Conservation (phyloP, 2,113 vertebrate genomes). For the Channa argus region DNA sequence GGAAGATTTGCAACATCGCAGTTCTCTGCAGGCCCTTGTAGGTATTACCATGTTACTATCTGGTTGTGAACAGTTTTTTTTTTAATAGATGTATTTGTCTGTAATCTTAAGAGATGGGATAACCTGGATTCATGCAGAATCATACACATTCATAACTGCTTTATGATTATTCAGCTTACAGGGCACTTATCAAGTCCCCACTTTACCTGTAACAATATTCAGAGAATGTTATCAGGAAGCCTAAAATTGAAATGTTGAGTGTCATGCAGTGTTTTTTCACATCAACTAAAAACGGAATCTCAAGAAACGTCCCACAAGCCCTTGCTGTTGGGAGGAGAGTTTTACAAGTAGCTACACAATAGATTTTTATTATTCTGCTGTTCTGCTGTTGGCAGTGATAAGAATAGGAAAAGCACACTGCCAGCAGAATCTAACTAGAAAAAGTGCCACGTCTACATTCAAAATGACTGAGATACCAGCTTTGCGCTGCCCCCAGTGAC, state of each 20-base stretch:
- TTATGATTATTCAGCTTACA: constrained; percentile 19
- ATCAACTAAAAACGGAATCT: constrained; percentile 47
- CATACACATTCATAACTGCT: constrained; percentile 12
- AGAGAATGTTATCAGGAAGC: constrained; percentile 29
- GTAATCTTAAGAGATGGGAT: constrained; percentile 47
- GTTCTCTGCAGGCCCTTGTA: constrained; percentile 34
- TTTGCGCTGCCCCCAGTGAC: constrained; percentile 22
- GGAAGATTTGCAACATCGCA: constrained; percentile 66
- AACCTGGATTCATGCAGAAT: constrained; percentile 19
- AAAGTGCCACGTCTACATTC: constrained; percentile 43
- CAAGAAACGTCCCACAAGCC: constrained; percentile 44
- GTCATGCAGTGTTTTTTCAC: constrained; percentile 24
- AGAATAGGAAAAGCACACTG: constrained; percentile 57
- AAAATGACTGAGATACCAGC: constrained; percentile 54
- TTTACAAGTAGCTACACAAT: constrained; percentile 69
- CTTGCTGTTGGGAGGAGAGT: constrained; percentile 44
- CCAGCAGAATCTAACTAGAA: constrained; percentile 54
- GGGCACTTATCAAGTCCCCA: constrained; percentile 25
- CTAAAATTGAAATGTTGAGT: constrained; percentile 20
- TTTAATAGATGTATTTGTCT: constrained; percentile 69
- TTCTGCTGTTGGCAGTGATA: constrained; percentile 62
- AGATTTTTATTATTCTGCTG: constrained; percentile 60
- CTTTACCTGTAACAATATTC: constrained; percentile 47
- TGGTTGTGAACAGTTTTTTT: constrained; percentile 58
- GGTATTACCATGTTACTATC: constrained; percentile 68